Evolutionary conservation across 2,888 invertebrate genomes (phyloP).

Genomic region (Chymomyza caudatula): DNA sequence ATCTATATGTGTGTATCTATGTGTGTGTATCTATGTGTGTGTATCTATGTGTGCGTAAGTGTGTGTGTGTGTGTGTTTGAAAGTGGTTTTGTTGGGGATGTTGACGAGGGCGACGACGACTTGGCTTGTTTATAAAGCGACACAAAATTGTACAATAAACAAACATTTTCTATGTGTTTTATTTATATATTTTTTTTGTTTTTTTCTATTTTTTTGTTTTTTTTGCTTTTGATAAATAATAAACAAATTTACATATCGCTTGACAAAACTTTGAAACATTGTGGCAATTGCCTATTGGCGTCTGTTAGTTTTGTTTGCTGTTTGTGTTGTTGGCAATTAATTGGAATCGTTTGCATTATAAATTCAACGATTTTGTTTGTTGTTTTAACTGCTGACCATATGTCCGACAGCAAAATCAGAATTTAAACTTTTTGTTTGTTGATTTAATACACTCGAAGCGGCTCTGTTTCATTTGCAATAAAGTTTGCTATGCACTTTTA

Average conservation of each 20-base stretch:
- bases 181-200: constrained; percentile 32
- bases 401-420: not conserved
- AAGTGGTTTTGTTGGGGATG: constrained; percentile 48
- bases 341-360: constrained; percentile 33
- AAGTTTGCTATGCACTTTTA: no score
- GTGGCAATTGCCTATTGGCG: constrained; percentile 30
- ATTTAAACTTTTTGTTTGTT: constrained; percentile 5
- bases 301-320: not conserved
- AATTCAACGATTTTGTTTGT: constrained; percentile 19
- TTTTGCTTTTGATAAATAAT: constrained; percentile 44
- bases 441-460: constrained; percentile 14
- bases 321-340: constrained; percentile 40
- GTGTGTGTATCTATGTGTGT: constrained; percentile 15
- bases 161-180: constrained; percentile 55
- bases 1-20: constrained; percentile 22
- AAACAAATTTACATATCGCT: constrained; percentile 69
- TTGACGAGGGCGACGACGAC: constrained; percentile 32
- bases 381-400: not conserved
- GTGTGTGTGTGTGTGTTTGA: constrained; percentile 31
- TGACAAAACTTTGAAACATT: constrained; percentile 61
- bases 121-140: constrained; percentile 64
- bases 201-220: constrained; percentile 14
- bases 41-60: constrained; percentile 1
- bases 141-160: constrained; percentile 66
- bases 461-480: constrained; percentile 7